phyloP scores from a whole-genome alignment of 2,113 vertebrate genomes.

The Arenaria interpres region DNA sequence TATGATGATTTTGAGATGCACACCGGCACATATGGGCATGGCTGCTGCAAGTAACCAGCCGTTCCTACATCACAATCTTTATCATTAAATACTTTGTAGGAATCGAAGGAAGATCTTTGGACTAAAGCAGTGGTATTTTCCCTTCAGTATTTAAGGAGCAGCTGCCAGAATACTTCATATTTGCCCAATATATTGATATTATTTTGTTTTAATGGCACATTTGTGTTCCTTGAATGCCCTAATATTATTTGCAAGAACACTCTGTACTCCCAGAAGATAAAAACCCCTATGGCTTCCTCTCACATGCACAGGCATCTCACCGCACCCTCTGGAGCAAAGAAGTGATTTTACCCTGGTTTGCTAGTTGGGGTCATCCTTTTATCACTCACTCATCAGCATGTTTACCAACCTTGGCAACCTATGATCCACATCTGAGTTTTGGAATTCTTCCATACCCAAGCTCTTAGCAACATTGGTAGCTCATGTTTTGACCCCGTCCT shows the following conservation, averaged over 20 bases:
- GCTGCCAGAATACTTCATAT: neutral
- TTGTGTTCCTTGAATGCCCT: neutral
- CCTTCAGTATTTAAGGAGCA: neutral
- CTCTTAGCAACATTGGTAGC: neutral
- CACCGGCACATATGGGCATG: neutral
- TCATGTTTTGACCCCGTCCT: neutral
- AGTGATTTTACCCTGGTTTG: neutral
- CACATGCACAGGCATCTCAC: neutral
- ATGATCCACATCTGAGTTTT: neutral
- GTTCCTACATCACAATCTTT: neutral
- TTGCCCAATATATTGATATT: neutral
- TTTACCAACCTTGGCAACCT: neutral
- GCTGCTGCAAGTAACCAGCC: neutral
- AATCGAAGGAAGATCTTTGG: neutral
- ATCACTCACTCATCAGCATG: neutral
- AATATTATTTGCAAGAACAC: neutral
- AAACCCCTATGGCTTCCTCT: neutral
- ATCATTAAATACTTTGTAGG: neutral
- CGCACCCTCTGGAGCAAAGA: neutral
- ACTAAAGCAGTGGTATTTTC: neutral
- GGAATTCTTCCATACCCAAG: neutral
- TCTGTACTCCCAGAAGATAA: neutral
- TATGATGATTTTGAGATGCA: neutral
- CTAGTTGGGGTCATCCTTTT: neutral
- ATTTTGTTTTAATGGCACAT: neutral